Percentiles rank a stretch among this genome's conserved stretches.
Evolutionary conservation across 2,113 vertebrate species (phyloP).

Genomic region (Trinectes maculatus): DNA sequence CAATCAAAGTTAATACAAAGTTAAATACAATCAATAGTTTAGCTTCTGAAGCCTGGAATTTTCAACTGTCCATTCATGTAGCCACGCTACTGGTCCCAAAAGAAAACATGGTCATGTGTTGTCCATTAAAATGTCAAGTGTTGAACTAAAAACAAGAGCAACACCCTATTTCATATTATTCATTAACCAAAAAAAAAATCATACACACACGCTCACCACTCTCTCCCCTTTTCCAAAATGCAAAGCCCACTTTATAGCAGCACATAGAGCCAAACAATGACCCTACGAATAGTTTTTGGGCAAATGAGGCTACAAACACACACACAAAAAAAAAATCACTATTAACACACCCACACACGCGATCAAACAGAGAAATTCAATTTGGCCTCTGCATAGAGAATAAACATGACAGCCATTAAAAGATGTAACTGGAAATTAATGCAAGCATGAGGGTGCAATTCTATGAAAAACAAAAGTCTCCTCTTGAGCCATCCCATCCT

Average conservation of each 20-base stretch:
- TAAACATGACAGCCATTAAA: slow-evolving; percentile 19
- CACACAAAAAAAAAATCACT: slow-evolving; percentile 20
- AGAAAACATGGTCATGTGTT: slow-evolving; percentile 46
- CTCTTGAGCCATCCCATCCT: no score
- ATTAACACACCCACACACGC: slow-evolving; percentile 27
- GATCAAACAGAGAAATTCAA: slow-evolving; percentile 42
- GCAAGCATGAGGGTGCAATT: slow-evolving; percentile 16
- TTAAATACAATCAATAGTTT: slow-evolving; percentile 79
- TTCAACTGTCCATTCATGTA: slow-evolving; percentile 64
- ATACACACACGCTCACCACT: slow-evolving; percentile 7
- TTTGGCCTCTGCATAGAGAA: slow-evolving; percentile 63
- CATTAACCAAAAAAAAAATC: background rate
- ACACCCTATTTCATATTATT: background rate
- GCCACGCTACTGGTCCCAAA: slow-evolving; percentile 69
- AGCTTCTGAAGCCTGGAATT: slow-evolving; percentile 76
- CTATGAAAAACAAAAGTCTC: background rate
- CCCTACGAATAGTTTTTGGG: slow-evolving; percentile 84
- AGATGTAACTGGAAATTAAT: slow-evolving; percentile 40
- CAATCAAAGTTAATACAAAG: slow-evolving; percentile 40
- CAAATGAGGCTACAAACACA: slow-evolving; percentile 75
- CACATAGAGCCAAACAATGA: slow-evolving; percentile 84
- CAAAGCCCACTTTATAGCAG: slow-evolving; percentile 92
- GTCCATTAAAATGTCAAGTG: slow-evolving; percentile 46
- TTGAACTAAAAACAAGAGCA: slow-evolving; percentile 18
- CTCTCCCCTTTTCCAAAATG: slow-evolving; percentile 54